Evolutionary conservation across 1,140 invertebrate genomes (phyloP).

Genomic region (Megalonaias nervosa): DNA sequence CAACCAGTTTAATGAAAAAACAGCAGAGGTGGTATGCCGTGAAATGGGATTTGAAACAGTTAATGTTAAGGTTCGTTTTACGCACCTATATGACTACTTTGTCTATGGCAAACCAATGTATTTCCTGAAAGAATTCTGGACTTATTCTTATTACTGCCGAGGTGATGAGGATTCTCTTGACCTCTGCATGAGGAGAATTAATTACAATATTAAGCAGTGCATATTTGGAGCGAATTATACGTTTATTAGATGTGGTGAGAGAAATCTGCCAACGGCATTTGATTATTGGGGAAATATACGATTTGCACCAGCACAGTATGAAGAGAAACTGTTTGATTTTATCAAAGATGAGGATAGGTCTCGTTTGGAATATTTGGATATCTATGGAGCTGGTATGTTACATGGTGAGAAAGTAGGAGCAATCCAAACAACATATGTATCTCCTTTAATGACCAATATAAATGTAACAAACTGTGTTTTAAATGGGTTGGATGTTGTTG

Average conservation of each 20-base stretch:
- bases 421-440: conserved; percentile 87
- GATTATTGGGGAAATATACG: conserved; percentile 98
- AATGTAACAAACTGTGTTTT: conserved; percentile 88
- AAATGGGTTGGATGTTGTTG: conserved; percentile 93
- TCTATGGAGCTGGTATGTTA: conserved; percentile 93
- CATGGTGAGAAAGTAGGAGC: conserved; percentile 95
- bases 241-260: conserved; percentile 92
- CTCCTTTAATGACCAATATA: conserved; percentile 86
- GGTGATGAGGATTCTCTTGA: conserved; percentile 89
- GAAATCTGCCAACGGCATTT: conserved; percentile 79
- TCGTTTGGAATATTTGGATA: conserved; percentile 85
- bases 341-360: conserved; percentile 47
- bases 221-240: conserved; percentile 85
- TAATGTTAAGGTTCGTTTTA: conserved; percentile 78
- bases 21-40: conserved; percentile 84
- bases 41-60: conserved; percentile 92
- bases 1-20: conserved; percentile 82
- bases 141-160: conserved; percentile 87
- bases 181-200: conserved; percentile 86
- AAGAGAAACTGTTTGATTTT: conserved; percentile 75
- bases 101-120: conserved; percentile 70
- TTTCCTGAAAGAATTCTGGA: conserved; percentile 83
- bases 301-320: conserved; percentile 91
- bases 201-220: conserved; percentile 67
- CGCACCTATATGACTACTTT: conserved; percentile 65